Conservation (phyloP, 2,113 vertebrate species). For the Sinocyclocheilus rhinocerous region DNA sequence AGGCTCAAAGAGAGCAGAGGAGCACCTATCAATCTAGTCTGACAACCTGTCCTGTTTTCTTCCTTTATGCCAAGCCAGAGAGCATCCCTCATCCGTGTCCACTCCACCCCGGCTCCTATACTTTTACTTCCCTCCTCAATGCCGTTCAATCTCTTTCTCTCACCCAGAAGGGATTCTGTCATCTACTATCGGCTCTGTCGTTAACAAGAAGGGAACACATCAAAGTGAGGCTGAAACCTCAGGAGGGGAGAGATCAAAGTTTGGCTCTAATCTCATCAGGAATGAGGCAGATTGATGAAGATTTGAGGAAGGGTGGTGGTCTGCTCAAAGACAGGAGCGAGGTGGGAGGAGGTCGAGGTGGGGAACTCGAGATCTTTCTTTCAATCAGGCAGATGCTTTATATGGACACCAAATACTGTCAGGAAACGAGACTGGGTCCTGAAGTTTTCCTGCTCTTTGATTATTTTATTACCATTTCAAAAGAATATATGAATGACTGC, state of each 20-base stretch:
- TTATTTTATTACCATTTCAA: constrained; percentile 46
- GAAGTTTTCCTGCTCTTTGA: constrained; percentile 32
- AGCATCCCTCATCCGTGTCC: constrained; percentile 56
- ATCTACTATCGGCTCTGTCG: constrained; percentile 54
- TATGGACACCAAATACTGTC: background rate
- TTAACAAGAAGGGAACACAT: constrained; percentile 63
- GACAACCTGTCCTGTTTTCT: constrained; percentile 49
- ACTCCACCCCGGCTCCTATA: constrained; percentile 36
- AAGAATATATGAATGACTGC: constrained; percentile 32
- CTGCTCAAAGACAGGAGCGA: constrained; percentile 27
- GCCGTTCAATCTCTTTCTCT: constrained; percentile 45
- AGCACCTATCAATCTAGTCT: constrained; percentile 59
- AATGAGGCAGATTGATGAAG: constrained; percentile 57
- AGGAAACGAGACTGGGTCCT: constrained; percentile 11
- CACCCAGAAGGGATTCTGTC: constrained; percentile 59
- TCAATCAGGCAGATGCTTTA: background rate
- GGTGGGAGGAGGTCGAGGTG: constrained; percentile 2
- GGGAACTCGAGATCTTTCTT: constrained; percentile 14
- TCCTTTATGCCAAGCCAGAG: constrained; percentile 57
- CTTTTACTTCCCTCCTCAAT: constrained; percentile 5
- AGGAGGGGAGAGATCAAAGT: constrained; percentile 60
- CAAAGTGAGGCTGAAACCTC: constrained; percentile 58
- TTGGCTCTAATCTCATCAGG: constrained; percentile 55
- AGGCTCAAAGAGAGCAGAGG: constrained; percentile 40
- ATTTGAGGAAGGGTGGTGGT: constrained; percentile 50